phyloP scores from a whole-genome alignment of 2,113 vertebrate genomes.

The Pterophyllum scalare region DNA sequence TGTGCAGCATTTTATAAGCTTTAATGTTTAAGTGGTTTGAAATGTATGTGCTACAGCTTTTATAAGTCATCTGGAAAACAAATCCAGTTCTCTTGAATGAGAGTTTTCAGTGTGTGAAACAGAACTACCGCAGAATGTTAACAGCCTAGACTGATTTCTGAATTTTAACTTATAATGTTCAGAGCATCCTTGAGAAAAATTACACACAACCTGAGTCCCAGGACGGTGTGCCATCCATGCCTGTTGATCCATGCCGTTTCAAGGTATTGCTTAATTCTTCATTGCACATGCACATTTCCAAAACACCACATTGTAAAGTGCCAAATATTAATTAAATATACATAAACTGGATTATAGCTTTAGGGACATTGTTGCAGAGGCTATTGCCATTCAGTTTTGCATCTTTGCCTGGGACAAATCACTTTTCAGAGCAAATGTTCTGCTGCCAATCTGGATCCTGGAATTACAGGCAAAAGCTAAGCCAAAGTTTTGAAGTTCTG shows the following conservation, averaged over 20 bases:
- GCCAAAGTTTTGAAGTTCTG: neutral
- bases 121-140: constrained; percentile 26
- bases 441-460: neutral
- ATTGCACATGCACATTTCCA: neutral
- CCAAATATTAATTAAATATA: neutral
- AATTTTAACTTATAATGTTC: neutral
- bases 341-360: neutral
- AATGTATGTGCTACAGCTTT: constrained; percentile 71
- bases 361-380: neutral
- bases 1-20: constrained; percentile 65
- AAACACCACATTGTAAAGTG: neutral
- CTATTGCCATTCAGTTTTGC: neutral
- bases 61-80: constrained; percentile 69
- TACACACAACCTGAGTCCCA: neutral
- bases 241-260: neutral
- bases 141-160: neutral
- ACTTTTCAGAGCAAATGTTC: neutral
- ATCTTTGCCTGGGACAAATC: neutral
- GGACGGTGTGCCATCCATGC: neutral
- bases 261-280: neutral
- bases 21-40: constrained; percentile 78
- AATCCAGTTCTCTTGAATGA: constrained; percentile 52
- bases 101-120: constrained; percentile 30
- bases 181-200: neutral
- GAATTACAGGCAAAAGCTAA: neutral